These are phyloP conservation scores for Phyllostomus discolor DNA, from an alignment of 2,113 vertebrate genomes.

Conservation along the genomic window DNA sequence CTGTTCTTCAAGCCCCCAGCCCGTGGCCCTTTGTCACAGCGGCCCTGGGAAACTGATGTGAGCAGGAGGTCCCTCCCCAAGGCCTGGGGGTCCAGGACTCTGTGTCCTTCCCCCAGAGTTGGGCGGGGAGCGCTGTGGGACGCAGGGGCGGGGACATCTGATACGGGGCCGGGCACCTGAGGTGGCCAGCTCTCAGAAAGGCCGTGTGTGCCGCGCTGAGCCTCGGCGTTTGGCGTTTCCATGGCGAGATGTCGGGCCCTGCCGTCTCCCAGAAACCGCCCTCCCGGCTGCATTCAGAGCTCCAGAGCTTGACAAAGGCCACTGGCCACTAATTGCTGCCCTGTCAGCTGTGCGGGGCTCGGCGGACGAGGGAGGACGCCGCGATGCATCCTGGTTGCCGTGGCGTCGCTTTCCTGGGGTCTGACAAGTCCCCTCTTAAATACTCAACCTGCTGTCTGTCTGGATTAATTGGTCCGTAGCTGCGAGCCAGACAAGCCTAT, in stretches of 20 bases:
- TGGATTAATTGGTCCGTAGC: constrained; percentile 24
- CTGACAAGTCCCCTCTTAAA: neutral
- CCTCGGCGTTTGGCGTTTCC: accelerated
- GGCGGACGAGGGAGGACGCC: neutral
- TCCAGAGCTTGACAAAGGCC: neutral
- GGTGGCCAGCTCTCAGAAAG: neutral
- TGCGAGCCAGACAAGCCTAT: neutral
- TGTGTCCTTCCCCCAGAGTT: neutral
- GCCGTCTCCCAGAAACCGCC: neutral
- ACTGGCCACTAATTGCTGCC: neutral
- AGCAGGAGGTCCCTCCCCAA: neutral
- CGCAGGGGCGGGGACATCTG: neutral
- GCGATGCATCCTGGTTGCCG: neutral
- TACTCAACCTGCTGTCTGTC: constrained; percentile 1
- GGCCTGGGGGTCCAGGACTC: neutral
- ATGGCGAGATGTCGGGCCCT: neutral
- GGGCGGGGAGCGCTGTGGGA: neutral
- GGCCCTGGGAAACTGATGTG: neutral
- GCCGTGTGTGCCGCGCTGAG: no score
- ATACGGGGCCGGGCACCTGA: neutral
- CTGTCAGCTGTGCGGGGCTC: neutral
- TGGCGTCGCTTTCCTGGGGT: neutral
- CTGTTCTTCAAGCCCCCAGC: neutral
- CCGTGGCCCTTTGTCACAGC: neutral
- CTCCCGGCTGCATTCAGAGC: neutral